A percentile compares a stretch with the other conserved stretches of the same genome.
Conservation (phyloP, 2,113 vertebrate species). For the Struthidea cinerea region DNA sequence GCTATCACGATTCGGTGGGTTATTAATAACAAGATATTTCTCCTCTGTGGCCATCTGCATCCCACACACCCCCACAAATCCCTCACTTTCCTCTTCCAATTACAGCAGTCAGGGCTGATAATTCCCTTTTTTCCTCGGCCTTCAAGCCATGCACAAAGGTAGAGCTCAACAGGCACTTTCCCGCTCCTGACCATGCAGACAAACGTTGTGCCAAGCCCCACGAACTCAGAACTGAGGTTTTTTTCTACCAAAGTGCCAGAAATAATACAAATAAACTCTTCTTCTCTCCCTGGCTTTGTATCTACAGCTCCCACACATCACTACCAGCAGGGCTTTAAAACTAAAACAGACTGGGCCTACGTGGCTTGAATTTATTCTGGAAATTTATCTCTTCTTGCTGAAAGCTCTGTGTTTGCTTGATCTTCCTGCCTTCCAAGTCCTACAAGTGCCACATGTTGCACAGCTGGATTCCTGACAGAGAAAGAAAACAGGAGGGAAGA, state of each 20-base stretch:
- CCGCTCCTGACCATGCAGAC: background rate
- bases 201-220: background rate
- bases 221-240: background rate
- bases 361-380: constrained; percentile 17
- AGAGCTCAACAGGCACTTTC: background rate
- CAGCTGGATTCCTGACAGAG: background rate
- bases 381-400: constrained; percentile 41
- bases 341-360: background rate
- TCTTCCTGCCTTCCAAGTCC: constrained; percentile 31
- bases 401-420: constrained; percentile 46
- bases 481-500: constrained; percentile 6
- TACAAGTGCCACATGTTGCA: background rate
- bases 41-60: background rate
- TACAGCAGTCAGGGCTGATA: background rate
- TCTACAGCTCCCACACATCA: constrained; percentile 29
- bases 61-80: background rate
- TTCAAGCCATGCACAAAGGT: background rate
- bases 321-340: constrained; percentile 25
- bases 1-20: background rate
- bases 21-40: constrained; percentile 5
- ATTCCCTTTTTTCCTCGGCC: background rate
- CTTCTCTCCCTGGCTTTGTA: background rate
- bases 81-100: background rate
- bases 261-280: constrained; percentile 44
- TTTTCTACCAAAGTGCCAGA: constrained; percentile 7